Evolutionary conservation across 2,888 invertebrate species (phyloP), one percentile per base, ranked within the genome.

Genomic region (Mylabris sibirica): DNA sequence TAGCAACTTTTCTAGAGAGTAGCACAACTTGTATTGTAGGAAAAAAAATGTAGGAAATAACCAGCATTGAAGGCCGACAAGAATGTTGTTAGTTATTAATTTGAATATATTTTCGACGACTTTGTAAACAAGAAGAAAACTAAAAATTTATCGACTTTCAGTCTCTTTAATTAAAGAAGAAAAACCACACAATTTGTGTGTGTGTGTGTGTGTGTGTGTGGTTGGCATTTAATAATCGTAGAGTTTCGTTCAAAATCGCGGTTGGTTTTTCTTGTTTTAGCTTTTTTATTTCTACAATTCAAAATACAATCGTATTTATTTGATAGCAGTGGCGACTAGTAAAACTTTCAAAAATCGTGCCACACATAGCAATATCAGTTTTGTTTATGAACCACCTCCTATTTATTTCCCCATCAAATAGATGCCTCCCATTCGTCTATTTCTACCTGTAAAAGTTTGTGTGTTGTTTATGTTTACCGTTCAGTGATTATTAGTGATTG

Each of bases 241-340:
- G 9, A 49, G 9, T 49, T 49, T 49, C 49, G 49, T 49, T 22
- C 8, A 20, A 20, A 20, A 49, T 49, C 49, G 49, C 20, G 9
- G 49, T 49, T 22, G 44, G 44, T 49, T 49, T 49, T 49, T 49
- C 49, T 49, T 20, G 49, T 49, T 49, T 30, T 30, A 30, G 30
- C 30, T 30, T 30, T 30, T 30, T 30, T 30, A 30, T 30, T 20
- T 20, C 44, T 3, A 44, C 49, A 20, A 49, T 49, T 49, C 20
- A 49, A 30, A 49, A 49, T 49, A 49, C 11, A 49, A 20, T 20
- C 20, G 20, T 49, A 11, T 49, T 20, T 22, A 49, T 49, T 49
- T 41, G 41, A 41, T 41, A 49, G 30, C 30, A 30, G 30, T 30
- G 8, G 30, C 30, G 30, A 8, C 30, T 49, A 44, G 44, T 8